Evolutionary conservation across 2,113 vertebrate genomes (phyloP).

Genomic region (Gavialis gangeticus): DNA sequence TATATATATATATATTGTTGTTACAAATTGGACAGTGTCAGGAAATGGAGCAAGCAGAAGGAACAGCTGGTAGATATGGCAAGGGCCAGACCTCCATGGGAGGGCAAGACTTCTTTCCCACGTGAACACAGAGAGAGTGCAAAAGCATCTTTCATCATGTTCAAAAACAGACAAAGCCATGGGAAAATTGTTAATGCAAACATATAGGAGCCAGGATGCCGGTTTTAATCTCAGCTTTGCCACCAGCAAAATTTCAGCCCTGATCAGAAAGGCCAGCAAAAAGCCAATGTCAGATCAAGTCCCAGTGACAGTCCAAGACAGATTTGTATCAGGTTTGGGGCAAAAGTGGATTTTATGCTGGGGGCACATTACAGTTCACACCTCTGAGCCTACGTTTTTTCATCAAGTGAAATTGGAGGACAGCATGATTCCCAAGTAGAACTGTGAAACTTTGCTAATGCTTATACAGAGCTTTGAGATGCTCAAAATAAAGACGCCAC

Average conservation of each 20-base stretch:
- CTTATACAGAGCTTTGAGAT: not conserved
- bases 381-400: not conserved
- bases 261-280: not conserved
- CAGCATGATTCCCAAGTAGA: not conserved
- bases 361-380: not conserved
- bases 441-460: not conserved
- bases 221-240: accelerated
- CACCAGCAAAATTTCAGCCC: not conserved
- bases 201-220: not conserved
- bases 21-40: slow-evolving; percentile 9
- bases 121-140: not conserved
- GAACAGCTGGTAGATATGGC: not conserved
- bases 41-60: not conserved
- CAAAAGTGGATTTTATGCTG: not conserved
- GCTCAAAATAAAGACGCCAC: no score
- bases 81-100: not conserved
- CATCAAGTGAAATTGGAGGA: not conserved
- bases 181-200: not conserved
- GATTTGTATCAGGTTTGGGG: not conserved
- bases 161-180: not conserved
- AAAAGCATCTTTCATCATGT: accelerated
- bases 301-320: accelerated
- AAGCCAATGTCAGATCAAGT: not conserved
- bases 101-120: not conserved
- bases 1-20: not conserved